Conservation (phyloP, 2,888 invertebrate genomes). For the Cephalotes varians region DNA sequence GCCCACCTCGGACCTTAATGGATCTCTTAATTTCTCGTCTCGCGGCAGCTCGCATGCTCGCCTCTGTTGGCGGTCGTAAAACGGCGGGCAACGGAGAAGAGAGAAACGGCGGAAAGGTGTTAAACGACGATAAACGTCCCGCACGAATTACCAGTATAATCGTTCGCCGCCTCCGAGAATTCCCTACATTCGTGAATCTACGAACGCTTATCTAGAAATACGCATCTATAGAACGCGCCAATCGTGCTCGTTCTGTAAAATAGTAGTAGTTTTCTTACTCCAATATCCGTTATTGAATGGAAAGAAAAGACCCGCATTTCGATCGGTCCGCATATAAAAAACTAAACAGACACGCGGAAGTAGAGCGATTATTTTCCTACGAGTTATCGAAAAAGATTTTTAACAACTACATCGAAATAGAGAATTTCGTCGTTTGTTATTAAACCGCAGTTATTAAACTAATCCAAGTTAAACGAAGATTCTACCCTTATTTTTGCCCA, state of each 20-base stretch:
- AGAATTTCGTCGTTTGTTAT: background rate
- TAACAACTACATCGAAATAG: background rate
- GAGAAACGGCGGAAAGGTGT: constrained; percentile 67
- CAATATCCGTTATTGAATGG: background rate
- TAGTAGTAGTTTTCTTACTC: background rate
- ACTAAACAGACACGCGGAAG: background rate
- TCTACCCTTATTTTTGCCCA: no score
- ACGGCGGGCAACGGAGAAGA: constrained; percentile 36
- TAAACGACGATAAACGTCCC: constrained; percentile 58
- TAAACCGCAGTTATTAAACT: background rate
- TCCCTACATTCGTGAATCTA: constrained; percentile 24
- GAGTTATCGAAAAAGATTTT: background rate
- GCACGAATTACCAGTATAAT: constrained; percentile 59
- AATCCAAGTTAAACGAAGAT: background rate
- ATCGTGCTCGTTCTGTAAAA: background rate
- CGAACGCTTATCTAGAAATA: background rate
- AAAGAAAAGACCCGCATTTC: background rate
- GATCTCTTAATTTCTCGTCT: constrained; percentile 75
- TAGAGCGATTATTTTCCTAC: background rate
- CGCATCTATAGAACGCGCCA: no score
- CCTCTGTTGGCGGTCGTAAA: constrained; percentile 63
- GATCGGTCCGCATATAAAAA: background rate
- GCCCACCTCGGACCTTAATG: constrained; percentile 72
- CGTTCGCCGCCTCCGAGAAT: constrained; percentile 56
- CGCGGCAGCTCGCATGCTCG: constrained; percentile 46